phyloP scores from a whole-genome alignment of 2,113 vertebrate species.

The Lontra canadensis region DNA sequence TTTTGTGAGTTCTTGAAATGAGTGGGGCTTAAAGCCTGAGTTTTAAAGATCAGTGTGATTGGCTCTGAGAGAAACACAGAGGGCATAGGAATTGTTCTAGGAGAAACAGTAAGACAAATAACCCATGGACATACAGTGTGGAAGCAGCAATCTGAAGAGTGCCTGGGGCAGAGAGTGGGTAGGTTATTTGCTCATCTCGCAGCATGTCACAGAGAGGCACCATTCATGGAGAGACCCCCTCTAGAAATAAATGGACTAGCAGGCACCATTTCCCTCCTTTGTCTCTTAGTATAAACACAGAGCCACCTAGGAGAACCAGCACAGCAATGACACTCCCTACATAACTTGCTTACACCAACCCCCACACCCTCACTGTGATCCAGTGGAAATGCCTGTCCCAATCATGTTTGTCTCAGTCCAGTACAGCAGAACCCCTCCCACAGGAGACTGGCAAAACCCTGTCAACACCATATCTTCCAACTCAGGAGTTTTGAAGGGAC shows the following conservation, averaged over 20 bases:
- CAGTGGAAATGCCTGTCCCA: neutral
- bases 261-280: neutral
- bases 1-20: neutral
- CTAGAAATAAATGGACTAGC: neutral
- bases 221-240: neutral
- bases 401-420: neutral
- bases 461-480: neutral
- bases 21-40: neutral
- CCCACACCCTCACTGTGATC: neutral
- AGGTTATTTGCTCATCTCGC: neutral
- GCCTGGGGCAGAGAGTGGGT: neutral
- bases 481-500: neutral
- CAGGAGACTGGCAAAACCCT: neutral
- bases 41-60: neutral
- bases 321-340: neutral
- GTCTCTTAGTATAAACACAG: neutral
- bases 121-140: neutral
- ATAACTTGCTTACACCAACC: neutral
- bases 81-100: neutral
- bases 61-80: neutral
- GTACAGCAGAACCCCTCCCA: neutral
- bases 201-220: neutral
- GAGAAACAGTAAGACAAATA: neutral
- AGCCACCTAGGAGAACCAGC: neutral
- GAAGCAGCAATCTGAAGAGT: neutral